Percentiles rank a stretch among this genome's conserved stretches.
Evolutionary conservation across 2,888 invertebrate genomes (phyloP).

Genomic region (Drosophila falleni): DNA sequence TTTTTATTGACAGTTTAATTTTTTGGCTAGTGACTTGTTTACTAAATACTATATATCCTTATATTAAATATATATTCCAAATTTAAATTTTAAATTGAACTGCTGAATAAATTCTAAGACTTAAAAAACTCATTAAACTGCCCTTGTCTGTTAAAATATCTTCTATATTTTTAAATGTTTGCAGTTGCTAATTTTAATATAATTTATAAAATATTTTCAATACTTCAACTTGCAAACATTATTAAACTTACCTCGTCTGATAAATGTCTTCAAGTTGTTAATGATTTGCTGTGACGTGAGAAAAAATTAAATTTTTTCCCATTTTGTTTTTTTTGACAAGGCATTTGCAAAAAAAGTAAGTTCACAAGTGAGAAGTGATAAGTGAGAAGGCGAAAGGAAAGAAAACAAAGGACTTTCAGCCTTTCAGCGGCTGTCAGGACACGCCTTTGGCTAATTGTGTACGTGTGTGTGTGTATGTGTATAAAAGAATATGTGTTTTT

Average conservation of each 20-base stretch:
- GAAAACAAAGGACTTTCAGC: constrained; percentile 44
- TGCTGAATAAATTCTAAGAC: no score
- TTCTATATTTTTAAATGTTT: background rate
- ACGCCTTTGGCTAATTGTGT: constrained; percentile 74
- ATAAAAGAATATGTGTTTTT: background rate
- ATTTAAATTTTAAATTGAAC: no score
- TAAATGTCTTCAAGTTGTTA: constrained; percentile 21
- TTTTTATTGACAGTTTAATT: no score
- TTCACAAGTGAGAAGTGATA: background rate
- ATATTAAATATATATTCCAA: no score
- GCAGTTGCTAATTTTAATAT: background rate
- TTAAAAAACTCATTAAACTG: background rate
- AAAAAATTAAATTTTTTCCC: constrained; percentile 25
- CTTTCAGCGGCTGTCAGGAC: constrained; percentile 58
- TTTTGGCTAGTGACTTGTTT: no score
- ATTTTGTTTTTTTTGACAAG: constrained; percentile 7
- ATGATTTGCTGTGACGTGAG: constrained; percentile 42
- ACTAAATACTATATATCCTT: no score
- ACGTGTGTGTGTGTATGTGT: constrained; percentile 23
- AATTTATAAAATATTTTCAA: background rate
- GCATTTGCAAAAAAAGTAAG: constrained; percentile 17
- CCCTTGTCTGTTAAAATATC: background rate
- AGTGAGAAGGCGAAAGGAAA: constrained; percentile 14
- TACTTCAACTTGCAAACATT: background rate
- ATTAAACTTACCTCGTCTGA: constrained; percentile 8